phyloP scores from a whole-genome alignment of 2,888 invertebrate genomes.

The Chironomus tentans region DNA sequence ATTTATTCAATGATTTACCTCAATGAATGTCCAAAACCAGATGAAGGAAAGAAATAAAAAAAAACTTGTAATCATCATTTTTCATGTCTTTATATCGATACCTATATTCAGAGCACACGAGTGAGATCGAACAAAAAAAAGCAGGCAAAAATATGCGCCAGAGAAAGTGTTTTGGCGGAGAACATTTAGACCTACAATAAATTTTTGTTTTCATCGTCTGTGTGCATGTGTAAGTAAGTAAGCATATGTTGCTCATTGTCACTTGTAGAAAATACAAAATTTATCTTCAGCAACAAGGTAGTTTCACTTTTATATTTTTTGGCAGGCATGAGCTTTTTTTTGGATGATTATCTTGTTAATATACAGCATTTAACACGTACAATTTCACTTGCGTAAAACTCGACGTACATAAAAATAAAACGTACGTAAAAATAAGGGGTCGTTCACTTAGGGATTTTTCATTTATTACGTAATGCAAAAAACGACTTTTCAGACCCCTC shows the following conservation, averaged over 20 bases:
- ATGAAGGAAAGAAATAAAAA: background rate
- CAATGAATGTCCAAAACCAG: background rate
- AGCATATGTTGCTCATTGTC: background rate
- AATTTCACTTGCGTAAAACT: too few relatives aligned
- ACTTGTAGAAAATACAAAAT: background rate
- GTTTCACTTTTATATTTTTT: too few relatives aligned
- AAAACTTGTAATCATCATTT: background rate
- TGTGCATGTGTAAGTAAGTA: background rate
- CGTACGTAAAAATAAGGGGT: too few relatives aligned
- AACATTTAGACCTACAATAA: background rate
- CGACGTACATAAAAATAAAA: too few relatives aligned
- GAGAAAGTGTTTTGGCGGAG: background rate
- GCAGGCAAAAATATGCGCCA: background rate
- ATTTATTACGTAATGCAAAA: too few relatives aligned
- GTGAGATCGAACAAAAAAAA: background rate
- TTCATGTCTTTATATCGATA: background rate
- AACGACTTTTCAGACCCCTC: too few relatives aligned
- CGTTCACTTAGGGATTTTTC: too few relatives aligned
- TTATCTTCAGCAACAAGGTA: too few relatives aligned
- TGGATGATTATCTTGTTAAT: too few relatives aligned
- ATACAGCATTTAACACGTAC: too few relatives aligned
- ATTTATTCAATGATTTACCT: background rate
- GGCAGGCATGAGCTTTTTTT: too few relatives aligned
- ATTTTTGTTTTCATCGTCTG: background rate
- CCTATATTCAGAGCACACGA: background rate